A percentile compares a stretch with the other conserved stretches of the same genome.
Evolutionary conservation across 1,140 invertebrate genomes (phyloP).

Genomic region (Chymomyza costata): DNA sequence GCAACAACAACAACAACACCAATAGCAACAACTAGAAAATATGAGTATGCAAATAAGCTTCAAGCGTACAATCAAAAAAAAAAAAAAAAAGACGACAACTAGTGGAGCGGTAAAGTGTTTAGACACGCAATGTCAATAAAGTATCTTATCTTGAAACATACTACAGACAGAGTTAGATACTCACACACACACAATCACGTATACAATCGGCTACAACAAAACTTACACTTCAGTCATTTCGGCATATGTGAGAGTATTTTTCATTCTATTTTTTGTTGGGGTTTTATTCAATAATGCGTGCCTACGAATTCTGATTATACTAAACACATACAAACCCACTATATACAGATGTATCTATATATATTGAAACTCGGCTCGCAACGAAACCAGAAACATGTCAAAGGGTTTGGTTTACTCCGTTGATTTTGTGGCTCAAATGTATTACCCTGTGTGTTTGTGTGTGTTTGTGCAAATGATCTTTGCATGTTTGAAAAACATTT

Average conservation of each 20-base stretch:
- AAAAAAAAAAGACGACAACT: constrained; percentile 52
- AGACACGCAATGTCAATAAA: constrained; percentile 72
- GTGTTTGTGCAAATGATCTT: constrained; percentile 57
- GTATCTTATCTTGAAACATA: constrained; percentile 59
- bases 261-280: constrained; percentile 9
- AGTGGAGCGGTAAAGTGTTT: constrained; percentile 69
- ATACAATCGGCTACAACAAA: not conserved
- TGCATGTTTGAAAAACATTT: constrained; percentile 68
- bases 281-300: constrained; percentile 64
- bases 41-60: constrained; percentile 69
- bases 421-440: constrained; percentile 20
- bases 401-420: constrained; percentile 55
- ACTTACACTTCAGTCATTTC: constrained; percentile 19
- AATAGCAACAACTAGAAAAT: too few relatives aligned
- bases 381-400: constrained; percentile 51
- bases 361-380: constrained; percentile 29
- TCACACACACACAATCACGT: constrained; percentile 38
- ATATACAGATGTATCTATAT: constrained; percentile 7
- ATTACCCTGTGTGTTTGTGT: constrained; percentile 14
- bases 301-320: constrained; percentile 69
- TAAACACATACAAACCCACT: constrained; percentile 19
- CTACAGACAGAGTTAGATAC: constrained; percentile 50
- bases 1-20: too few relatives aligned
- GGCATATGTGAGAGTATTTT: constrained; percentile 1
- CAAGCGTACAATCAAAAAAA: constrained; percentile 66